phyloP scores from a whole-genome alignment of 2,888 invertebrate species.

The Lepidonotus clava region DNA sequence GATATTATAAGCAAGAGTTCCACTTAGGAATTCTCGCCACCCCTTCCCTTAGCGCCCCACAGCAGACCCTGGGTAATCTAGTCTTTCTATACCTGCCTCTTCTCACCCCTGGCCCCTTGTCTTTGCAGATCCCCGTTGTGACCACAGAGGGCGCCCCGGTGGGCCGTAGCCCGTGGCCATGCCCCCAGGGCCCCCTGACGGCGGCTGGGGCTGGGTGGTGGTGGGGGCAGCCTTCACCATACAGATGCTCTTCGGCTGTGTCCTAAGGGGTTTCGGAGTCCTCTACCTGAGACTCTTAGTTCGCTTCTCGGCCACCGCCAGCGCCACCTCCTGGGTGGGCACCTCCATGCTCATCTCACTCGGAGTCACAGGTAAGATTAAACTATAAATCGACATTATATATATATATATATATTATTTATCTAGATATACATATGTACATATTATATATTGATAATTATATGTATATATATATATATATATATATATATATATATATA shows the following conservation, averaged over 20 bases:
- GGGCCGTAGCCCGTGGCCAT: not conserved
- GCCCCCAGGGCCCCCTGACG: not conserved
- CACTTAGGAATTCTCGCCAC: no score
- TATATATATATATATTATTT: not conserved
- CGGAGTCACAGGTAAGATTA: not conserved
- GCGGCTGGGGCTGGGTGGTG: constrained; percentile 25
- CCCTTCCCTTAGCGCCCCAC: no score
- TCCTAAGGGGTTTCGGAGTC: not conserved
- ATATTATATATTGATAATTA: no score
- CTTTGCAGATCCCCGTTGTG: no score
- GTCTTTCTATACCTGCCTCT: no score
- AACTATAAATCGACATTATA: no score
- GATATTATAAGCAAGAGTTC: no score
- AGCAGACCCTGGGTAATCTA: no score
- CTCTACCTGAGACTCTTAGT: constrained; percentile 23
- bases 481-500: no score
- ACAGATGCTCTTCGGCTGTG: constrained; percentile 17
- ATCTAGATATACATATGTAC: no score
- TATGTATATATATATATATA: no score
- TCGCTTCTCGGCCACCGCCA: not conserved
- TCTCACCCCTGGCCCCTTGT: no score
- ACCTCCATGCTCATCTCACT: constrained; percentile 14
- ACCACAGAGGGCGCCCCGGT: not conserved
- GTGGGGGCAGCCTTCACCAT: not conserved
- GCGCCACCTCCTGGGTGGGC: constrained; percentile 10